Base-by-base conservation (phyloP, 53 echinoderm and acorn worm species). In the Zoroaster sp. region DNA sequence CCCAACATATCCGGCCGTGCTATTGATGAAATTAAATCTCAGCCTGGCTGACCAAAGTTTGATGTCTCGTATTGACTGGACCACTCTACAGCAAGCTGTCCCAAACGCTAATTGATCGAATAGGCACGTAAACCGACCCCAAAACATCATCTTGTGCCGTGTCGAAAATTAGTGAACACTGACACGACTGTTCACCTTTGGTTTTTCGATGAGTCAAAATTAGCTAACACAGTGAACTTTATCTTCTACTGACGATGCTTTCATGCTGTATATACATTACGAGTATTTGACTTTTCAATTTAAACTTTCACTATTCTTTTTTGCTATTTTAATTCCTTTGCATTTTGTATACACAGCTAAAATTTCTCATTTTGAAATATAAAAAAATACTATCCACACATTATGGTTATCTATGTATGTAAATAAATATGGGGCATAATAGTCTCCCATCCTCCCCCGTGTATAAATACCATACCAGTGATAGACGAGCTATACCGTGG, bases 1-100 rank as follows among this genome's bases (percentile, higher is more conserved):
- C 85, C 71, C 85, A 71, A 71, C 85, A 71, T 71, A 85, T 85
- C 85, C 85, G 85, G 85, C 85, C 85, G 85, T 85, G 85, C 70
- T 85, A 85, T n/a, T 31, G 85, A 85, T 85, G 85, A 85, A 85
- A 85, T 85, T 85, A 85, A 85, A 85, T 85, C 85, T 69, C 85
- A 20, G 49, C 70, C 85, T 18, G 71, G 70, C 85, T 47, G 49
- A 54, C 67, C 85, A 70, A 85, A 85, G 47, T 85, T 85, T 70
- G 85, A 85, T 85, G 85, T 71, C 85, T 85, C 40, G 85, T 85
- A 71, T 85, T 85, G 71, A 85, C 70, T 44, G 66, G 70, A 69
- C 70, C 85, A 85, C 85, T 85, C 85, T 51, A 51, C 72, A 37
- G 85, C 52, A 70, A 85, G 78, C 85, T 51, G 85, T 85, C 85